These are phyloP conservation scores for Myotis daubentonii DNA, from an alignment of 2,797 vertebrate genomes.

Conservation along the genomic window DNA sequence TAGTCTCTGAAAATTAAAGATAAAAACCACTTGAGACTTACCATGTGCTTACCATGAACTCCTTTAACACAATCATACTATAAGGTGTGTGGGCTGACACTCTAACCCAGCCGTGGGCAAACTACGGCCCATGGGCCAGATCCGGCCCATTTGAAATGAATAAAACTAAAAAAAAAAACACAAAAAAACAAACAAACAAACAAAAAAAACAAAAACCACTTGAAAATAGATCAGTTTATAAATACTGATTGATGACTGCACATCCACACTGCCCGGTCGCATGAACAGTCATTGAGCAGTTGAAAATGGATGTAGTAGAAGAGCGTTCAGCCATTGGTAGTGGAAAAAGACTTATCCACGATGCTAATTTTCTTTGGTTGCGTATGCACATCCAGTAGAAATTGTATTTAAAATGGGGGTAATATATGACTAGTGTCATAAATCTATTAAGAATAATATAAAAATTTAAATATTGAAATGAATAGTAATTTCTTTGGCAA, in stretches of 20 bases:
- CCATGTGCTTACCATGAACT: too few species aligned
- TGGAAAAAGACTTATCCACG: not conserved
- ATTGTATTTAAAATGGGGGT: not conserved
- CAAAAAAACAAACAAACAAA: too few species aligned
- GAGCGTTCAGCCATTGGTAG: not conserved
- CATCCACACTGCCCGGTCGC: not conserved
- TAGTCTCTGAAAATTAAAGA: not conserved
- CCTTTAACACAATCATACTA: too few species aligned
- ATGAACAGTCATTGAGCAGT: not conserved
- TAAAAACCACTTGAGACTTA: constrained; percentile 26
- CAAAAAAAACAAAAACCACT: constrained; percentile 31
- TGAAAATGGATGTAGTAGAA: not conserved
- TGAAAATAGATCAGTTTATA: not conserved
- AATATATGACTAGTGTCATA: not conserved
- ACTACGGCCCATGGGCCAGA: too few species aligned
- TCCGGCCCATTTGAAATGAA: too few species aligned
- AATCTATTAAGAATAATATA: not conserved
- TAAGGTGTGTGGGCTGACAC: too few species aligned
- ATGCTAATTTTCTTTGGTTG: not conserved
- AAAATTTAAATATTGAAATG: not conserved
- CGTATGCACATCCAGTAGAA: not conserved
- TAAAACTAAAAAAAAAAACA: too few species aligned
- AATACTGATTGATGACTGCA: not conserved
- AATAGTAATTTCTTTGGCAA: not conserved
- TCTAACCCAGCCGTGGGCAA: too few species aligned